phyloP scores from a whole-genome alignment of 2,113 vertebrate species.

The Gobius niger region DNA sequence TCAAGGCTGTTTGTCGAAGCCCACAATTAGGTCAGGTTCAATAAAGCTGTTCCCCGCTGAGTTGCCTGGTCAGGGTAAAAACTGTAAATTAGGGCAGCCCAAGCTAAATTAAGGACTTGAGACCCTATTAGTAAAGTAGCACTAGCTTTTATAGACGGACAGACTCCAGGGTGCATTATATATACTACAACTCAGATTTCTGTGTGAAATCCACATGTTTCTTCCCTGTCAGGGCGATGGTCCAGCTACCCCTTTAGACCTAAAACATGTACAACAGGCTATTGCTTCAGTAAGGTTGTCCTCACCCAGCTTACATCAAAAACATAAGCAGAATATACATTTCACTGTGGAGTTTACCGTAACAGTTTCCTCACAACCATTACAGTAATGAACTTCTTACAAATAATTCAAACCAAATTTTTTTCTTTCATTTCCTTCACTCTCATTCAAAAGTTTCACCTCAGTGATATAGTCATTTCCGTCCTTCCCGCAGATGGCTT shows the following conservation, averaged over 20 bases:
- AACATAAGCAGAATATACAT: too few species aligned
- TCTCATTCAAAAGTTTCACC: conserved; percentile 74
- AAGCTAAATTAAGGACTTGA: conserved; percentile 38
- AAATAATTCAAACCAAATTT: too few species aligned
- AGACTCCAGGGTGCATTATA: conserved; percentile 17
- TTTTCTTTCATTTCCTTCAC: background rate
- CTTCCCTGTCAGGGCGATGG: too few species aligned
- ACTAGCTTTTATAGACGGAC: conserved; percentile 16
- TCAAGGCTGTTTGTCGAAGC: conserved; percentile 10
- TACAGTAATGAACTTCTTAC: too few species aligned
- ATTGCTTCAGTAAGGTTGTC: too few species aligned
- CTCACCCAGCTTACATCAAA: too few species aligned
- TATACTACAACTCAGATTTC: background rate
- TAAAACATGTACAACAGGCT: too few species aligned
- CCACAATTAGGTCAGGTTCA: conserved; percentile 38
- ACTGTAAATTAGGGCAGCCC: conserved; percentile 43
- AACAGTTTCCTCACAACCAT: too few species aligned
- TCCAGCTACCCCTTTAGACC: too few species aligned
- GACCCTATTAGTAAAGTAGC: conserved; percentile 18
- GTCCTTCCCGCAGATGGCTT: conserved; percentile 97
- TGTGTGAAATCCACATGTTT: too few species aligned
- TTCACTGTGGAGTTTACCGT: too few species aligned
- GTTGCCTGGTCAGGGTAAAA: conserved; percentile 31
- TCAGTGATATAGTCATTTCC: conserved; percentile 98
- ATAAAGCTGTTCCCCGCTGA: conserved; percentile 22